A percentile compares a stretch with the other conserved stretches of the same genome.
These are phyloP conservation scores for Rhopalosiphum padi DNA, from an alignment of 1,140 invertebrate genomes.

Conservation along the genomic window DNA sequence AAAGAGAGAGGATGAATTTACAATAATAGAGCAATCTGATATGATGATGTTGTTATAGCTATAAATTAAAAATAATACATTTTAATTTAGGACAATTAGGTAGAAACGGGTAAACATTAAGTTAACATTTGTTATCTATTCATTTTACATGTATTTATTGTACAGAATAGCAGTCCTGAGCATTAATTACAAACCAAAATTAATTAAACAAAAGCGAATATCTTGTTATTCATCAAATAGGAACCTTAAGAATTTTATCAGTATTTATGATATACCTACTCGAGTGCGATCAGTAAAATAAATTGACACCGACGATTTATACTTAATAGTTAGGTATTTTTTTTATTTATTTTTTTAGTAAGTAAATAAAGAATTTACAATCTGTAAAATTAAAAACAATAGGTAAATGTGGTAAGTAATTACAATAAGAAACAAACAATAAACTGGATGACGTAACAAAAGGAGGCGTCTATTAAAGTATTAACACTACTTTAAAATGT, in stretches of 20 bases:
- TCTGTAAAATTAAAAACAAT: too few relatives aligned
- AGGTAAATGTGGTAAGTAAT: neutral
- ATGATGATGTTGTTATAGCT: neutral
- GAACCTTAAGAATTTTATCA: neutral
- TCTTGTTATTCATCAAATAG: neutral
- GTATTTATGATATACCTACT: neutral
- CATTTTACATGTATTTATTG: neutral
- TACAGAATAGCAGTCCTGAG: neutral
- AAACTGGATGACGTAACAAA: neutral
- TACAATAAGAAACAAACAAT: neutral
- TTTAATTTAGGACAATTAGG: too few relatives aligned
- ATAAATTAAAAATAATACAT: neutral
- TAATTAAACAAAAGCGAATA: neutral
- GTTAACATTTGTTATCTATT: neutral
- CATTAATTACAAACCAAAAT: neutral
- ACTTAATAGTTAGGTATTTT: too few relatives aligned
- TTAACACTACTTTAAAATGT: too few relatives aligned
- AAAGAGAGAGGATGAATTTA: neutral
- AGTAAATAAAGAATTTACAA: too few relatives aligned
- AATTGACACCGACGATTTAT: neutral
- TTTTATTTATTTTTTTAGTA: too few relatives aligned
- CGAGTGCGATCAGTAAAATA: neutral
- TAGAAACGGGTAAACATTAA: neutral
- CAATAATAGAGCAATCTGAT: neutral
- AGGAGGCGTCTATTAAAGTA: too few relatives aligned